phyloP scores from a whole-genome alignment of 1,140 invertebrate species.

The Ganaspis sp. region DNA sequence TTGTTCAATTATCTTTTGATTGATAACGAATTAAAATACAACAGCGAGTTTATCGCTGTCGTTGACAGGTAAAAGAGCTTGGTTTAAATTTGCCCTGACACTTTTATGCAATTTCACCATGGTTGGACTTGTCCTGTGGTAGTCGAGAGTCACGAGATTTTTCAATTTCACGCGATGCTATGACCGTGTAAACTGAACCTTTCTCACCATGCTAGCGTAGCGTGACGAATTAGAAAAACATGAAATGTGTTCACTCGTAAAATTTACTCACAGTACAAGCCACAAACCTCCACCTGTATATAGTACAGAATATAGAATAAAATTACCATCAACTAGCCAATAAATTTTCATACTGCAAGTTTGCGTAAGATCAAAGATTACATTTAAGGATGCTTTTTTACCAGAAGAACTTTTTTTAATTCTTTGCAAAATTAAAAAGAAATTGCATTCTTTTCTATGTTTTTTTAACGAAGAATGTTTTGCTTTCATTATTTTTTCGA shows the following conservation, averaged over 20 bases:
- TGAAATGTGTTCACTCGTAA: conserved; percentile 21
- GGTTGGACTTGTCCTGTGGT: conserved; percentile 3
- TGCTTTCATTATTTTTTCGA: too few relatives aligned
- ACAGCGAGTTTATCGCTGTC: background rate
- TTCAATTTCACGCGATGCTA: conserved; percentile 24
- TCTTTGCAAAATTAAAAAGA: too few relatives aligned
- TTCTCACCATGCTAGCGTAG: background rate
- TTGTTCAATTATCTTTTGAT: background rate
- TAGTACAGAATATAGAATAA: background rate
- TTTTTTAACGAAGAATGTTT: too few relatives aligned
- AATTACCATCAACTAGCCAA: background rate
- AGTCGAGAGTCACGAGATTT: conserved; percentile 23
- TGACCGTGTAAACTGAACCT: conserved; percentile 3
- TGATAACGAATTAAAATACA: conserved; percentile 3
- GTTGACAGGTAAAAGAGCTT: conserved; percentile 9
- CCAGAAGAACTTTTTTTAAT: too few relatives aligned
- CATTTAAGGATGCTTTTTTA: too few relatives aligned
- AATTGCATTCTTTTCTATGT: too few relatives aligned
- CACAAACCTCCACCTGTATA: background rate
- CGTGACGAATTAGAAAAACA: conserved; percentile 29
- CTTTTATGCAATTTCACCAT: background rate
- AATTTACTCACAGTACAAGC: background rate
- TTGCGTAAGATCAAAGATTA: too few relatives aligned
- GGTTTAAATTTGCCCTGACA: conserved; percentile 13
- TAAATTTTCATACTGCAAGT: background rate